Evolutionary conservation across 2,797 vertebrate genomes (phyloP).

Genomic region (Garrulus glandarius): DNA sequence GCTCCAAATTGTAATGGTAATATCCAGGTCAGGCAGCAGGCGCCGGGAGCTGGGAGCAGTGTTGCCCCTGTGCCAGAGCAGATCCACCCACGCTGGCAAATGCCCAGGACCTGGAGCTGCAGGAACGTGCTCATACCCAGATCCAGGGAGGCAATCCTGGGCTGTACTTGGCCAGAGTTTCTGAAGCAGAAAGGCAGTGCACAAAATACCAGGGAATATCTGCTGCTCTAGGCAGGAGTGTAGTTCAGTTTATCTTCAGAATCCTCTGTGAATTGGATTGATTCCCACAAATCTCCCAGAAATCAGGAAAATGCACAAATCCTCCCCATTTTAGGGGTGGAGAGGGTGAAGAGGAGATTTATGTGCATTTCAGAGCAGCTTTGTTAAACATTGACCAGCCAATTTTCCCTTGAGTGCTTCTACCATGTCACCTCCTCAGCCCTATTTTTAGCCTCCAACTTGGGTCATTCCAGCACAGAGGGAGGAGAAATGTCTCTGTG

Average conservation of each 20-base stretch:
- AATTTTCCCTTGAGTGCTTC: background rate
- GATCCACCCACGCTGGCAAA: background rate
- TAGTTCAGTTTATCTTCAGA: background rate
- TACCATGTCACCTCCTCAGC: background rate
- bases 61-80: background rate
- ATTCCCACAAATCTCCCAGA: background rate
- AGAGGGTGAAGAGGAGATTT: background rate
- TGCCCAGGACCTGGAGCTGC: background rate
- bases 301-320: background rate
- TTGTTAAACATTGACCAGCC: background rate
- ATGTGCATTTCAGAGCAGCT: background rate
- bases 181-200: background rate
- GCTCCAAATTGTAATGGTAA: rapidly evolving
- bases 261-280: background rate
- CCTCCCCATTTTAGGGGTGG: background rate
- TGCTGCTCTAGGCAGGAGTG: background rate
- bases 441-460: background rate
- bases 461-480: background rate
- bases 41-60: rapidly evolving
- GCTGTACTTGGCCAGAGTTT: background rate
- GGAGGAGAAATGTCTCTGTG: background rate
- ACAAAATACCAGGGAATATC: background rate
- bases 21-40: background rate
- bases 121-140: background rate
- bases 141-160: background rate